These are phyloP conservation scores for Tubulanus polymorphus DNA, from an alignment of 2,888 invertebrate genomes.

Conservation along the genomic window DNA sequence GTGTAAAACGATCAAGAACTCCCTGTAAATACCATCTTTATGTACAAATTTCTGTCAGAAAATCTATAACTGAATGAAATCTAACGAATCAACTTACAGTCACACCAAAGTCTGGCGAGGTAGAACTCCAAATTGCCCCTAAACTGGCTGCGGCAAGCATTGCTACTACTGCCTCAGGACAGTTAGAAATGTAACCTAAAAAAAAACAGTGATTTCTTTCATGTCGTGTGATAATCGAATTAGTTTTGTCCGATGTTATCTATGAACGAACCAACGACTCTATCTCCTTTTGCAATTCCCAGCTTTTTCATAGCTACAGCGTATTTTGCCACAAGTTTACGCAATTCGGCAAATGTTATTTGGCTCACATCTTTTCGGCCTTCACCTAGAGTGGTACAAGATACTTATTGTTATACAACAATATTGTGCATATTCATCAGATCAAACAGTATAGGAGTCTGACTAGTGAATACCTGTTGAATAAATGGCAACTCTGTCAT, in stretches of 20 bases:
- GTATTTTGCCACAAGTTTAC: constrained; percentile 48
- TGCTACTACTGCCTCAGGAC: constrained; percentile 56
- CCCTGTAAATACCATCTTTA: no score
- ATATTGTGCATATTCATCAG: no score
- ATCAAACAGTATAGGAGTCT: no score
- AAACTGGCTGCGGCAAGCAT: constrained; percentile 58
- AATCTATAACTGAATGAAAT: no score
- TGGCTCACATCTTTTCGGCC: constrained; percentile 32
- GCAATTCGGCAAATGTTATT: constrained; percentile 50
- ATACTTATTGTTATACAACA: no score
- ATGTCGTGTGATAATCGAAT: no score
- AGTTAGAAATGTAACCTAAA: constrained; percentile 59
- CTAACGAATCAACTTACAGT: constrained; percentile 39
- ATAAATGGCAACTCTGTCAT: constrained; percentile 55
- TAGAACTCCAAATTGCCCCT: constrained; percentile 59
- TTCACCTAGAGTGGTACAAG: constrained; percentile 33
- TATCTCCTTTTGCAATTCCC: constrained; percentile 54
- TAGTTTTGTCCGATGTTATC: no score
- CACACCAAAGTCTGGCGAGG: constrained; percentile 59
- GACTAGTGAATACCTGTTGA: constrained; percentile 48
- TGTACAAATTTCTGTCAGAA: no score
- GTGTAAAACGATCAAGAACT: constrained; percentile 55
- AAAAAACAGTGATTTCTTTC: no score
- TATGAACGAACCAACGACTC: constrained; percentile 52
- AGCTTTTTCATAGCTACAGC: constrained; percentile 50